A percentile compares a stretch with the other conserved stretches of the same genome.
Evolutionary conservation across 2,113 vertebrate species (phyloP).

Genomic region (Tricholaema leucomelas): DNA sequence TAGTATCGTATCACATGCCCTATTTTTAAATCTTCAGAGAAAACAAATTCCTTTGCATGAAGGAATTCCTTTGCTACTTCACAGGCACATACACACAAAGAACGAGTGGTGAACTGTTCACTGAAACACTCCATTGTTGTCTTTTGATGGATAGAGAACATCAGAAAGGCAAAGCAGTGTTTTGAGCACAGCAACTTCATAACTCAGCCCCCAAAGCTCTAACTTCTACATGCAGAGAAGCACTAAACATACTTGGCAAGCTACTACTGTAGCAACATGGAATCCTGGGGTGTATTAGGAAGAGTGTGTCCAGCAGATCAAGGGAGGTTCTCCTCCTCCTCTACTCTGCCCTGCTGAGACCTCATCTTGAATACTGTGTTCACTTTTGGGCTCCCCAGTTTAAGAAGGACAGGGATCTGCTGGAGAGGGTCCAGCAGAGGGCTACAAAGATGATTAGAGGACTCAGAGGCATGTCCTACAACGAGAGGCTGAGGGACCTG

Average conservation of each 20-base stretch:
- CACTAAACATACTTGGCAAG: conserved; percentile 4
- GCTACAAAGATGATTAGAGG: no score
- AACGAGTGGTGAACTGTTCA: not conserved
- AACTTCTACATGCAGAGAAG: not conserved
- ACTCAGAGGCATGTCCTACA: no score
- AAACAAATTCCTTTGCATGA: not conserved
- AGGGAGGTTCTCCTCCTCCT: no score
- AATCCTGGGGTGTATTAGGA: no score
- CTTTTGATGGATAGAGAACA: not conserved
- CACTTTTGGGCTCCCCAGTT: no score
- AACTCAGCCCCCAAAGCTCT: not conserved
- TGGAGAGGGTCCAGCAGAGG: no score
- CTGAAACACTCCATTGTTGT: not conserved
- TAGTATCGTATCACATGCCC: not conserved
- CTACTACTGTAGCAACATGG: conserved; percentile 26
- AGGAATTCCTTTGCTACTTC: no score
- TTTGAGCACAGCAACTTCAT: not conserved
- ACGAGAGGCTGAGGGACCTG: no score
- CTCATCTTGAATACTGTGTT: no score
- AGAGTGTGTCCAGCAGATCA: no score
- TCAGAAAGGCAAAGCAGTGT: not conserved
- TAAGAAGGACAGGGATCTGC: no score
- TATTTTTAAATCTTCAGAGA: not conserved
- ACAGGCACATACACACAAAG: not conserved
- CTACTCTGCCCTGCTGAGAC: no score